A percentile compares a stretch with the other conserved stretches of the same genome.
Conservation (phyloP, 2,888 invertebrate species). For the Himalopsyche kuldschensis region DNA sequence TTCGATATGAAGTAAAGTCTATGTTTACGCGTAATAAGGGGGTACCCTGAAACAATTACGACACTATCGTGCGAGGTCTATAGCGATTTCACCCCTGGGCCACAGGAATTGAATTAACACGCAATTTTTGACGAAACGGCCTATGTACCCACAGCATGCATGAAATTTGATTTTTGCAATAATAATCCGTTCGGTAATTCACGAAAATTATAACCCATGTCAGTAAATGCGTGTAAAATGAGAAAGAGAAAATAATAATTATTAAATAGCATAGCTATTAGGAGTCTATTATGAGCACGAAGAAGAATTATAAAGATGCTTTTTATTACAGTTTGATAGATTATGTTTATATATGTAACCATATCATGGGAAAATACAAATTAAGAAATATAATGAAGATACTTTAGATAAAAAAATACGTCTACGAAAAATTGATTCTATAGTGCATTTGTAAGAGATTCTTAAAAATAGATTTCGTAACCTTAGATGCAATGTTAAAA, state of each 20-base stretch:
- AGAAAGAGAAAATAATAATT: not conserved
- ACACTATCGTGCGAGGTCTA: constrained; percentile 2
- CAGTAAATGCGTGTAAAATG: not conserved
- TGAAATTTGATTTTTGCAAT: not conserved
- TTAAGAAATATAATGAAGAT: too few relatives aligned
- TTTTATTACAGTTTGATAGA: too few relatives aligned
- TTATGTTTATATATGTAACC: too few relatives aligned
- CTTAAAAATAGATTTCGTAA: too few relatives aligned
- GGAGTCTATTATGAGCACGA: too few relatives aligned
- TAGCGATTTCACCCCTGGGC: not conserved
- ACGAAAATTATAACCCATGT: not conserved
- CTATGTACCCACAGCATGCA: not conserved
- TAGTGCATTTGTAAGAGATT: too few relatives aligned
- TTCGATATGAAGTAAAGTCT: not conserved
- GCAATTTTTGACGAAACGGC: not conserved
- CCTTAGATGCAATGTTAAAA: too few relatives aligned
- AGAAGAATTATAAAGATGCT: too few relatives aligned
- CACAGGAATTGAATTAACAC: not conserved
- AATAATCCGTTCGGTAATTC: not conserved
- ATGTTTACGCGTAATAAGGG: constrained; percentile 17
- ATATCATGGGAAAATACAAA: too few relatives aligned
- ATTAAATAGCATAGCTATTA: not conserved
- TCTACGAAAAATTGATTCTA: too few relatives aligned
- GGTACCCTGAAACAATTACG: constrained; percentile 21
- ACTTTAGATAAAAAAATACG: too few relatives aligned